These are phyloP conservation scores for Rhamphomyia laevipes DNA, from an alignment of 2,888 invertebrate genomes.

Conservation along the genomic window DNA sequence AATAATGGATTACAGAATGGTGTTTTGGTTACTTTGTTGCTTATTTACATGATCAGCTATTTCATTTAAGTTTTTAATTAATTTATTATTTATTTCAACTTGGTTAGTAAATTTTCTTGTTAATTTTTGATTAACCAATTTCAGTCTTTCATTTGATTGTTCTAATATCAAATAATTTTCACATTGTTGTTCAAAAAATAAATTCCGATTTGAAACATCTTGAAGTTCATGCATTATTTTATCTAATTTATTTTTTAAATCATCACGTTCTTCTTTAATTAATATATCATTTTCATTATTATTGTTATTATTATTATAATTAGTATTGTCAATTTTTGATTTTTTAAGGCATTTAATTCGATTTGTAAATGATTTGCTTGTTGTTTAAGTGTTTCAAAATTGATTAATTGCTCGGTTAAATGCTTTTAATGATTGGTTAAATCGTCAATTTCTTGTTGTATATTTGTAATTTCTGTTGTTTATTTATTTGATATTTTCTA, in stretches of 20 bases:
- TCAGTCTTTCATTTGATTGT: constrained; percentile 45
- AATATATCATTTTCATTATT: constrained; percentile 19
- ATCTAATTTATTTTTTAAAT: constrained; percentile 32
- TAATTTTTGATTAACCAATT: constrained; percentile 52
- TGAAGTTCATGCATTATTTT: constrained; percentile 36
- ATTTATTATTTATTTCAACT: too few relatives aligned
- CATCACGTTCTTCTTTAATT: constrained; percentile 27
- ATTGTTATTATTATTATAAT: constrained; percentile 10
- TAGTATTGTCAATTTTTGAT: constrained; percentile 6
- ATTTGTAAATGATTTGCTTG: constrained; percentile 12
- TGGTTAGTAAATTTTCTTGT: constrained; percentile 55
- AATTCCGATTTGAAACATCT: constrained; percentile 34
- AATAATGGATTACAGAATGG: too few relatives aligned
- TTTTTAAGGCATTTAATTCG: constrained; percentile 11
- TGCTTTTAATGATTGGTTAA: constrained; percentile 26
- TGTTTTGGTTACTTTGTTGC: too few relatives aligned
- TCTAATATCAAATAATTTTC: constrained; percentile 38
- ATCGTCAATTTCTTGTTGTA: constrained; percentile 35
- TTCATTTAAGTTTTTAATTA: too few relatives aligned
- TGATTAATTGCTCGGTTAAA: constrained; percentile 27
- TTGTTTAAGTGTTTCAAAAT: constrained; percentile 23
- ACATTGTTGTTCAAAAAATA: constrained; percentile 34
- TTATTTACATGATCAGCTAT: too few relatives aligned
- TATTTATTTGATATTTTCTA: constrained; percentile 34
- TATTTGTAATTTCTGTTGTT: constrained; percentile 24